Base-by-base conservation (phyloP, 2,888 invertebrate genomes). In the Atethmia centrago region DNA sequence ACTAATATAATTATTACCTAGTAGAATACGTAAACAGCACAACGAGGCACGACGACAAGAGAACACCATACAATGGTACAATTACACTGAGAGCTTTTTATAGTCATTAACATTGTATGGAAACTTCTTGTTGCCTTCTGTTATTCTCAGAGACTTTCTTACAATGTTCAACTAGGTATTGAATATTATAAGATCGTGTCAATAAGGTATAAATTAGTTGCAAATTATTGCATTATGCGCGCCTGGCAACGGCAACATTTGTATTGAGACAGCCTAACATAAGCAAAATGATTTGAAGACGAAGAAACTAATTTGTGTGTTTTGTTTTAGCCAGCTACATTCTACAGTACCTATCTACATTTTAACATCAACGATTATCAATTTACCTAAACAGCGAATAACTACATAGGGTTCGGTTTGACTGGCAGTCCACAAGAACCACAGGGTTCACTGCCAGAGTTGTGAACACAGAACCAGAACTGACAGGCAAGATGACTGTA, bases 81-180 rank as follows among this genome's bases (percentile, higher is more conserved):
- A 92, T 92, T 90, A 92, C 82, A 88, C 83, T 75, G 87, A 90
- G 87, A 91, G 88, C 91, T 91, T 92, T 92, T 92, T 91, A 89
- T 89, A 88, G 77, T 83, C 85, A 89, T 90, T 89, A 89, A 90
- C 88, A 90, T 91, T 89, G 90, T 83, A 85, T 83, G 78, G 89
- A 88, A 86, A 89, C 82, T 91, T 90, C 86, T 91, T 90, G 84
- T 87, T 87, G 78, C 80, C 77, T 79, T 83, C 82, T 78, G 85
- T 87, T 79, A 88, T 89, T 92, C 89, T 89, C 90, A 88, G 86
- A 85, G 79, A 88, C 84, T 83, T 92, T 91, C 91, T 91, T 90
- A 87, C 88, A 81, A 82, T 77, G 78, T 74, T 58, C 66, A 66
- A 70, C 56, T 21, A 28, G 16, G 9, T 75, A 75, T 75, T 79